phyloP scores from a whole-genome alignment of 2,797 vertebrate genomes.

The Arremon brunneinucha region DNA sequence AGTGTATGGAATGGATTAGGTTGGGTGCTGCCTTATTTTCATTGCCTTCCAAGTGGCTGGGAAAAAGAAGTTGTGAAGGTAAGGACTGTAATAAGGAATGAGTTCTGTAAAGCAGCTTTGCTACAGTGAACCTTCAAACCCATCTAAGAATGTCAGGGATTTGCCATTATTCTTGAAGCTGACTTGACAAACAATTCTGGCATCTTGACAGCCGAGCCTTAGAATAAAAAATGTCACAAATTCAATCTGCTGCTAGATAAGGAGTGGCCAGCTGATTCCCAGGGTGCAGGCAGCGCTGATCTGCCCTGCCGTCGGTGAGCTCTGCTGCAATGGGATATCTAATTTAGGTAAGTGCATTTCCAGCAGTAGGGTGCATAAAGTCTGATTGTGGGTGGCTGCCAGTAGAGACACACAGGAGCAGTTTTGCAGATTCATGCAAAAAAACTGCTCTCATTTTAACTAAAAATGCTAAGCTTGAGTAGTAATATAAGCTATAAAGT shows the following conservation, averaged over 20 bases:
- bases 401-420: conserved; percentile 30
- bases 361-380: background rate
- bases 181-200: conserved; percentile 35
- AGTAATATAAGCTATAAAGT: background rate
- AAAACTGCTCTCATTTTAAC: conserved; percentile 29
- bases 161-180: conserved; percentile 46
- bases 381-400: conserved; percentile 32
- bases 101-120: background rate
- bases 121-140: background rate
- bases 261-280: background rate
- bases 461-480: conserved; percentile 18
- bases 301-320: background rate
- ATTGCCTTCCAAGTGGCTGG: background rate
- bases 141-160: conserved; percentile 13
- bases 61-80: background rate
- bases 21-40: background rate
- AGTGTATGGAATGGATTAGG: background rate
- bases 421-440: conserved; percentile 63
- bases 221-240: conserved; percentile 58
- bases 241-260: conserved; percentile 42
- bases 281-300: background rate
- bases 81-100: background rate
- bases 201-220: conserved; percentile 33
- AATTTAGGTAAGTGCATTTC: conserved; percentile 51
- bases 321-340: conserved; percentile 19